Conservation (phyloP, 2,113 vertebrate species). For the Erythrolamprus reginae region DNA sequence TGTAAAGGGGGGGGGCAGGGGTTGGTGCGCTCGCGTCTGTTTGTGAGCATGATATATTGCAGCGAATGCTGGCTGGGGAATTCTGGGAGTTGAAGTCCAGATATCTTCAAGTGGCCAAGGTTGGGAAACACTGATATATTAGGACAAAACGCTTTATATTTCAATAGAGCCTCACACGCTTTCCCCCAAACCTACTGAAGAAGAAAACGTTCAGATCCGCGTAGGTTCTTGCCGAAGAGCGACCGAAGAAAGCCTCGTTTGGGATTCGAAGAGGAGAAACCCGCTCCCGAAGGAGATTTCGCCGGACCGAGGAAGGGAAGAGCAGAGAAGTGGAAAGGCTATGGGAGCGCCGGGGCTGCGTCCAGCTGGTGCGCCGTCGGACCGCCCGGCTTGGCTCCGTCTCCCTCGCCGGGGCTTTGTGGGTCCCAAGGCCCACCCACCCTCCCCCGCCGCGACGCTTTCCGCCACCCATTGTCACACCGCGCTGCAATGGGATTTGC, state of each 20-base stretch:
- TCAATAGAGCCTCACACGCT: slow-evolving; percentile 31
- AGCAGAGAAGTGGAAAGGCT: background rate
- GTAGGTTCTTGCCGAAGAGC: slow-evolving; percentile 24
- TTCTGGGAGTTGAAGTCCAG: too few relatives aligned
- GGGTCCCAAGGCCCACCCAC: slow-evolving; percentile 55
- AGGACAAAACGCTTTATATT: slow-evolving; percentile 34
- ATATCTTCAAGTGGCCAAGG: too few relatives aligned
- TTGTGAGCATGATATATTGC: background rate
- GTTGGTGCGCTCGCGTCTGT: too few relatives aligned
- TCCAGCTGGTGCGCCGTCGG: slow-evolving; percentile 72
- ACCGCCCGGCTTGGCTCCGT: slow-evolving; percentile 58
- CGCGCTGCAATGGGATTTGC: slow-evolving; percentile 86
- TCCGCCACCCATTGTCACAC: slow-evolving; percentile 74
- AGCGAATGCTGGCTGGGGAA: too few relatives aligned
- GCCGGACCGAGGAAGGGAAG: slow-evolving; percentile 18
- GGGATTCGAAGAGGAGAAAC: slow-evolving; percentile 34
- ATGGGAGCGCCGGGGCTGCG: slow-evolving; percentile 29
- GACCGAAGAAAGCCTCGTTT: slow-evolving; percentile 20
- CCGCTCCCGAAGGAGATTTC: slow-evolving; percentile 15
- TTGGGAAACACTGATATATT: too few relatives aligned
- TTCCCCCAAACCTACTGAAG: slow-evolving; percentile 40
- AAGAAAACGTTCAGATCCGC: slow-evolving; percentile 47
- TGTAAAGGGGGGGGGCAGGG: too few relatives aligned
- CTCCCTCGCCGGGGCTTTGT: slow-evolving; percentile 41
- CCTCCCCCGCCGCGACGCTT: slow-evolving; percentile 38